Evolutionary conservation across 1,140 invertebrate genomes (phyloP).

Genomic region (Scaptomyza graminum): DNA sequence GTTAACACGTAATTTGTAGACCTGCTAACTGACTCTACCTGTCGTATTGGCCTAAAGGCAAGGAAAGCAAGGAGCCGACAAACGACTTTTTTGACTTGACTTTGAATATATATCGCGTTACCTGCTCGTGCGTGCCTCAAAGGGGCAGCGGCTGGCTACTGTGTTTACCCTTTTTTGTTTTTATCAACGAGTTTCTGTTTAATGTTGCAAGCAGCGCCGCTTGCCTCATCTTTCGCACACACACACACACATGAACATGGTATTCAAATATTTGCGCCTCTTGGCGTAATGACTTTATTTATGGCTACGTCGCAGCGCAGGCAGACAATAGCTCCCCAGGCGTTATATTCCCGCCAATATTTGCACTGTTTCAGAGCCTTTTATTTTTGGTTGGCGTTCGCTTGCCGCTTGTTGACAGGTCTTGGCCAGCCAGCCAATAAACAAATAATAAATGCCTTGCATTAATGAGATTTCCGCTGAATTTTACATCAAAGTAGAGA

Average conservation of each 20-base stretch:
- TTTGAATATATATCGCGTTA: slow-evolving; percentile 24
- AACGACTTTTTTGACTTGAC: slow-evolving; percentile 13
- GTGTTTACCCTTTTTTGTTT: slow-evolving; percentile 36
- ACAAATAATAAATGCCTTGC: slow-evolving; percentile 59
- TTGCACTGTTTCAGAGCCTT: slow-evolving; percentile 36
- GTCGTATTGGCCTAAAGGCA: slow-evolving; percentile 10
- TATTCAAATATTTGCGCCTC: slow-evolving; percentile 71
- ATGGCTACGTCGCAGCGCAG: slow-evolving; percentile 38
- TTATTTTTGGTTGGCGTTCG: slow-evolving; percentile 23
- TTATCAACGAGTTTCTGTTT: background rate
- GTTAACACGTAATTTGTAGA: slow-evolving; percentile 78
- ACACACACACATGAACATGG: too few relatives aligned
- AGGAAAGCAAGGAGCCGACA: slow-evolving; percentile 8
- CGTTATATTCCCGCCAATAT: slow-evolving; percentile 47
- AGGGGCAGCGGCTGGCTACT: slow-evolving; percentile 24
- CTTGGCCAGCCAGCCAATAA: slow-evolving; percentile 11
- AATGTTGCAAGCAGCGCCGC: too few relatives aligned
- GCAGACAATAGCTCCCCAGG: slow-evolving; percentile 57
- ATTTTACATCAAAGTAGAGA: slow-evolving; percentile 30
- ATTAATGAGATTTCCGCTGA: slow-evolving; percentile 66
- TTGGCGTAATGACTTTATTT: slow-evolving; percentile 78
- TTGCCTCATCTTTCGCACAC: too few relatives aligned
- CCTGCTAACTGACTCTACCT: background rate
- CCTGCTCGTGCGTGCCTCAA: slow-evolving; percentile 27
- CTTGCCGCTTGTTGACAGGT: slow-evolving; percentile 51